These are phyloP conservation scores for Lacerta bilineata DNA, from an alignment of 2,797 vertebrate species.

Conservation along the genomic window DNA sequence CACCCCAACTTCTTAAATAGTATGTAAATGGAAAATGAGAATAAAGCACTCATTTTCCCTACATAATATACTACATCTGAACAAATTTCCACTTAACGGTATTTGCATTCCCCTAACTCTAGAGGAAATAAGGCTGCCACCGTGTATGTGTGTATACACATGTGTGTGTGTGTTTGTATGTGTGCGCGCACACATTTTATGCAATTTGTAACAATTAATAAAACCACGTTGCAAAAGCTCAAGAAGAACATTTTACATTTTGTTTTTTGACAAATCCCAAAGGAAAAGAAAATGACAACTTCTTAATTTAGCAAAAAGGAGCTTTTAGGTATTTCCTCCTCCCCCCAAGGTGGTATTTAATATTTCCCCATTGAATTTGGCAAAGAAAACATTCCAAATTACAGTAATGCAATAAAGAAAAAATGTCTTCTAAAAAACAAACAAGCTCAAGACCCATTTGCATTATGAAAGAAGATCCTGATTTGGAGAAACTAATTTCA, in stretches of 20 bases:
- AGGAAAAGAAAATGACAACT: neutral
- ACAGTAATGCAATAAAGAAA: neutral
- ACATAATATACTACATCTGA: neutral
- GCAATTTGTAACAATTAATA: neutral
- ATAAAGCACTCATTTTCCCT: neutral
- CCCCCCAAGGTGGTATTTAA: neutral
- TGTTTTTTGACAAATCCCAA: neutral
- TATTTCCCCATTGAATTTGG: neutral
- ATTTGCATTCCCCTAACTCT: neutral
- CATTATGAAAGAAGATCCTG: neutral
- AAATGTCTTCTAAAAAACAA: neutral
- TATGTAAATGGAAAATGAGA: neutral
- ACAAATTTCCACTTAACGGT: neutral
- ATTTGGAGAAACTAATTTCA: neutral
- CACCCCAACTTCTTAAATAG: neutral
- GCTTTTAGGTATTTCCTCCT: neutral
- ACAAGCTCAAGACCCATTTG: neutral
- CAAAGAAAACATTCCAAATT: neutral
- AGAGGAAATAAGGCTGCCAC: neutral
- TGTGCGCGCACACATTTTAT: too few relatives aligned
- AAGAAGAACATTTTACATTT: too few relatives aligned
- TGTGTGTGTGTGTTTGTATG: too few relatives aligned
- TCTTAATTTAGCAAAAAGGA: neutral
- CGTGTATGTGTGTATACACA: too few relatives aligned
- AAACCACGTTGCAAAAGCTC: neutral